Evolutionary conservation across 1,140 invertebrate species (phyloP).

Genomic region (Platyscapa corneri): DNA sequence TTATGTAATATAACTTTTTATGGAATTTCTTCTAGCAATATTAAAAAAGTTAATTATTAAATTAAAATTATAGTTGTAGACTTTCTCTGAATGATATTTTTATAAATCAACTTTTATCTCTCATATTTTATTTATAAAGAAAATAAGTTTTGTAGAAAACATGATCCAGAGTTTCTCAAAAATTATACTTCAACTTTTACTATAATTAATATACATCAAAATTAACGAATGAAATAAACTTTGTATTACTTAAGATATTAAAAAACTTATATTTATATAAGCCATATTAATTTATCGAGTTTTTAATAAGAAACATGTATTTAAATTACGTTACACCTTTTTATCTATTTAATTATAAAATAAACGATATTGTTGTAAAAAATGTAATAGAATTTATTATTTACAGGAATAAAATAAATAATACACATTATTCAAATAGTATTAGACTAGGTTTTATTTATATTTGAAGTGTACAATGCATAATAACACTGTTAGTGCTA

Average conservation of each 20-base stretch:
- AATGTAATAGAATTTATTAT: no score
- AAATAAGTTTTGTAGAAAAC: background rate
- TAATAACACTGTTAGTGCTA: conserved; percentile 70
- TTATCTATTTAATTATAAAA: no score
- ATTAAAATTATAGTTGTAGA: no score
- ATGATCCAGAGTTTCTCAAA: background rate
- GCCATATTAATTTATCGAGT: background rate
- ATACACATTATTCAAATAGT: conserved; percentile 50
- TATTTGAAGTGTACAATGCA: conserved; percentile 70
- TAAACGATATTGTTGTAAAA: background rate
- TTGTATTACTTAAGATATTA: background rate
- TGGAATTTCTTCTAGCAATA: no score
- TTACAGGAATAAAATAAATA: conserved; percentile 23
- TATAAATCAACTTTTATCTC: background rate
- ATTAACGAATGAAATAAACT: no score
- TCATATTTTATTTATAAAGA: background rate
- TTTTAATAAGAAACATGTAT: background rate
- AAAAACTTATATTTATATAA: conserved; percentile 11
- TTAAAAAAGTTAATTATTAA: no score
- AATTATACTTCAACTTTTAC: conserved; percentile 21
- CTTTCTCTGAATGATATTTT: background rate
- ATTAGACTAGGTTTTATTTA: conserved; percentile 72
- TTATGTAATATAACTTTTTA: no score
- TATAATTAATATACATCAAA: background rate
- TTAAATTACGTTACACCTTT: no score